Percentiles rank a stretch among this genome's conserved stretches.
Conservation (phyloP, 1,140 invertebrate species). For the Philotrypesis tridentata region DNA sequence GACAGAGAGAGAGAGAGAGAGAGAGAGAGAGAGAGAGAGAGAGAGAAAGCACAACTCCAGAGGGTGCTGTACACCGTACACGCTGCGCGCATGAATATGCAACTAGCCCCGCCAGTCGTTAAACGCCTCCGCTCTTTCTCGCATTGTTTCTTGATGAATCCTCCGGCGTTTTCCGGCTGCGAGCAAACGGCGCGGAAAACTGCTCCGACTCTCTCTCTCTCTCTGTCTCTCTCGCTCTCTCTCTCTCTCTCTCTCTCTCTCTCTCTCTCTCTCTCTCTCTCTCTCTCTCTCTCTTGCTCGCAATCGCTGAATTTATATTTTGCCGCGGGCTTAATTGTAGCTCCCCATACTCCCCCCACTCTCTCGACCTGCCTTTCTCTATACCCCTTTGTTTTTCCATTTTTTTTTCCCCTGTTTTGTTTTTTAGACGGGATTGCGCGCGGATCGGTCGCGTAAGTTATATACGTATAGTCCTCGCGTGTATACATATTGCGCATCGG, state of each 20-base stretch:
- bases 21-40: no score
- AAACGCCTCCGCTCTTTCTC: constrained; percentile 11
- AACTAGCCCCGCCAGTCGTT: constrained; percentile 5
- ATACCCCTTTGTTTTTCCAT: background rate
- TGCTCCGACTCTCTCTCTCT: background rate
- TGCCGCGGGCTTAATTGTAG: constrained; percentile 1
- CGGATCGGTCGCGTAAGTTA: background rate
- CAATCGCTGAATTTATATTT: constrained; percentile 13
- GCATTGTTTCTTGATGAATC: constrained; percentile 12
- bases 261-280: background rate
- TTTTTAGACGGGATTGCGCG: background rate
- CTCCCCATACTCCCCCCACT: background rate
- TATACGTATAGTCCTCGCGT: background rate
- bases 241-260: background rate
- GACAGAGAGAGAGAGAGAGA: no score
- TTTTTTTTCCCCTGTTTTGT: background rate
- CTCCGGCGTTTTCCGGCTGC: background rate
- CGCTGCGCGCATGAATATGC: constrained; percentile 9
- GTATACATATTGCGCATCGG: background rate
- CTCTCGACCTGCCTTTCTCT: no score
- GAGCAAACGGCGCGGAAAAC: constrained; percentile 24
- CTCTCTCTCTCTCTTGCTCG: background rate
- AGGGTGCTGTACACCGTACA: background rate
- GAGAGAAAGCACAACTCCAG: background rate
- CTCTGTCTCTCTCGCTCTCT: background rate